These are phyloP conservation scores for Phocoena phocoena DNA, from an alignment of 2,113 vertebrate genomes.

Conservation along the genomic window DNA sequence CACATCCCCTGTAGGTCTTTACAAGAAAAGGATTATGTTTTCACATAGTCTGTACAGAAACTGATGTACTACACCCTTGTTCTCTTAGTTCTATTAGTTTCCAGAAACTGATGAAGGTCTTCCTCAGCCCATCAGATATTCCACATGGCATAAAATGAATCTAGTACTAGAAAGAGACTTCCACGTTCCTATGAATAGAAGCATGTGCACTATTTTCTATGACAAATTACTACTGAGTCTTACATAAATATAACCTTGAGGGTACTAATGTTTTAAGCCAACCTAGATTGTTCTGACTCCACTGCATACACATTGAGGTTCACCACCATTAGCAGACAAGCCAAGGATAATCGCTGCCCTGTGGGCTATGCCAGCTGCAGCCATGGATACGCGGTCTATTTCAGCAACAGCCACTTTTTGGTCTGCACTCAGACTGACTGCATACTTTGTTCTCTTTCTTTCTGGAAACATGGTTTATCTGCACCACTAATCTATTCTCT, in stretches of 20 bases:
- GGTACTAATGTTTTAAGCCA: constrained; percentile 36
- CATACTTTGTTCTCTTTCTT: not conserved
- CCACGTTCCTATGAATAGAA: not conserved
- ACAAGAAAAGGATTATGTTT: not conserved
- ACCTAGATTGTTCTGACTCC: not conserved
- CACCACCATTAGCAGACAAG: not conserved
- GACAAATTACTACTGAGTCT: constrained; percentile 54
- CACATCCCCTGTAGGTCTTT: not conserved
- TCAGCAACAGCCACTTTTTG: not conserved
- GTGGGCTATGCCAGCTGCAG: not conserved
- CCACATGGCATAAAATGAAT: not conserved
- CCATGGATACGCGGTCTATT: not conserved
- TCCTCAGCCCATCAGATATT: not conserved
- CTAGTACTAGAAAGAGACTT: not conserved
- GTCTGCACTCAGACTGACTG: not conserved
- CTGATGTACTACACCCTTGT: not conserved
- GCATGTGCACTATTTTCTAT: not conserved
- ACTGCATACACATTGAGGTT: constrained; percentile 38
- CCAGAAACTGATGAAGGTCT: not conserved
- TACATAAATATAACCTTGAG: constrained; percentile 10
- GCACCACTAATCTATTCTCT: not conserved
- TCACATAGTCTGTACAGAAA: not conserved
- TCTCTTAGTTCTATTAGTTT: not conserved
- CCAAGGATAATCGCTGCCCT: not conserved
- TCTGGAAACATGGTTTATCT: not conserved